phyloP scores from a whole-genome alignment of 1,140 invertebrate species.

The Chlorops oryzae region DNA sequence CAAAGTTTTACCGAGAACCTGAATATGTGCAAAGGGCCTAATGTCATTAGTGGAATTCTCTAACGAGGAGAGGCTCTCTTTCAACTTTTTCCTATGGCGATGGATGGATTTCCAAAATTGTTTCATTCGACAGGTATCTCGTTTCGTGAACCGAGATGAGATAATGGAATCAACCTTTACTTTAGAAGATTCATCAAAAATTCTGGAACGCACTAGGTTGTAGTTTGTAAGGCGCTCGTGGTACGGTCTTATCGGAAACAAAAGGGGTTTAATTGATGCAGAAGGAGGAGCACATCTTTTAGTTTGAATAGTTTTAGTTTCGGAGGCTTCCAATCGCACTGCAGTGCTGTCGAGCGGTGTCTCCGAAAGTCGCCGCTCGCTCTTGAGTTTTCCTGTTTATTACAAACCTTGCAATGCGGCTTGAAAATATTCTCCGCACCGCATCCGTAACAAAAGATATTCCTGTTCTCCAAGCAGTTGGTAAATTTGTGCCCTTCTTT shows the following conservation, averaged over 20 bases:
- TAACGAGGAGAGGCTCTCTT: not conserved
- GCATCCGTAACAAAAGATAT: constrained; percentile 13
- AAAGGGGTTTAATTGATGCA: not conserved
- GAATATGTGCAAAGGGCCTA: not conserved
- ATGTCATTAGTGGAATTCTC: not conserved
- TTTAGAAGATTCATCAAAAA: not conserved
- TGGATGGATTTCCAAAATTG: too few species aligned
- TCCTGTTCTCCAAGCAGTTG: constrained; percentile 9
- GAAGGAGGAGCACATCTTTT: not conserved
- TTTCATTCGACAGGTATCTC: too few species aligned
- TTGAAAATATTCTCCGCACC: constrained; percentile 4
- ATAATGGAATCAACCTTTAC: not conserved
- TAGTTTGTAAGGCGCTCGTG: not conserved
- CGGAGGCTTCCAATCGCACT: not conserved
- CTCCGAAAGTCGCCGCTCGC: not conserved
- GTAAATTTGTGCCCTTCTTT: constrained; percentile 9
- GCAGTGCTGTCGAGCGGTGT: not conserved
- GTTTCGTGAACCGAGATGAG: too few species aligned
- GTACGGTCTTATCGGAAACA: constrained; percentile 5
- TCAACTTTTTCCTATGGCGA: too few species aligned
- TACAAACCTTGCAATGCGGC: constrained; percentile 1
- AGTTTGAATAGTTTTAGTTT: too few species aligned
- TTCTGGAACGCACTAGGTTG: not conserved
- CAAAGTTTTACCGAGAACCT: not conserved
- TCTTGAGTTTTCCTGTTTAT: not conserved